Percentiles rank a stretch among this genome's conserved stretches.
phyloP scores from a whole-genome alignment of 2,888 invertebrate species.

The Smittia aterrima region DNA sequence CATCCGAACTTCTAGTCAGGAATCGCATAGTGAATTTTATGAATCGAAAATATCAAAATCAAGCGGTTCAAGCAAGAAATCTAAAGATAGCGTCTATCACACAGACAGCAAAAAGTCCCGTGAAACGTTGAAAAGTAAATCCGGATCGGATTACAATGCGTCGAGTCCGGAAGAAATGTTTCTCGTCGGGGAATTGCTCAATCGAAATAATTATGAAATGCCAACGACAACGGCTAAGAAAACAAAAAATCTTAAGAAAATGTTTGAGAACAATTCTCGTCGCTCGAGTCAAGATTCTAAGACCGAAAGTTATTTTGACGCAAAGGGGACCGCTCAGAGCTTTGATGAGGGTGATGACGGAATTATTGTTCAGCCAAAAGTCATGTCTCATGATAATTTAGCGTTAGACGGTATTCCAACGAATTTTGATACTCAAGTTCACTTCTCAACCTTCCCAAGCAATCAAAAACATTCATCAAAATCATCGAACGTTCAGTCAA shows the following conservation, averaged over 20 bases:
- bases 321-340: conserved; percentile 50
- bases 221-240: conserved; percentile 54
- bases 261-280: conserved; percentile 55
- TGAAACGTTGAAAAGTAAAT: conserved; percentile 63
- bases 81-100: conserved; percentile 63
- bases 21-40: conserved; percentile 68
- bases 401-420: conserved; percentile 54
- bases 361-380: conserved; percentile 51
- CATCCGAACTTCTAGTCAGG: conserved; percentile 68
- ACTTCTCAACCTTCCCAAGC: conserved; percentile 63
- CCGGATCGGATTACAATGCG: conserved; percentile 59
- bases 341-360: conserved; percentile 45
- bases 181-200: conserved; percentile 52
- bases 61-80: conserved; percentile 65
- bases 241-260: conserved; percentile 50
- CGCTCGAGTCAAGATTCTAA: conserved; percentile 70
- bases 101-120: conserved; percentile 66
- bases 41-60: conserved; percentile 66
- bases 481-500: conserved; percentile 63
- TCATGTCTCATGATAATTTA: conserved; percentile 62
- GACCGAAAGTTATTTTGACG: conserved; percentile 65
- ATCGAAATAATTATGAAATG: conserved; percentile 57
- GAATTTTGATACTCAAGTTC: conserved; percentile 61
- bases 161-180: conserved; percentile 62
- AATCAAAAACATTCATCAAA: conserved; percentile 57